Evolutionary conservation across 1,140 invertebrate genomes (phyloP).

Genomic region (Drosophila pruinosa): DNA sequence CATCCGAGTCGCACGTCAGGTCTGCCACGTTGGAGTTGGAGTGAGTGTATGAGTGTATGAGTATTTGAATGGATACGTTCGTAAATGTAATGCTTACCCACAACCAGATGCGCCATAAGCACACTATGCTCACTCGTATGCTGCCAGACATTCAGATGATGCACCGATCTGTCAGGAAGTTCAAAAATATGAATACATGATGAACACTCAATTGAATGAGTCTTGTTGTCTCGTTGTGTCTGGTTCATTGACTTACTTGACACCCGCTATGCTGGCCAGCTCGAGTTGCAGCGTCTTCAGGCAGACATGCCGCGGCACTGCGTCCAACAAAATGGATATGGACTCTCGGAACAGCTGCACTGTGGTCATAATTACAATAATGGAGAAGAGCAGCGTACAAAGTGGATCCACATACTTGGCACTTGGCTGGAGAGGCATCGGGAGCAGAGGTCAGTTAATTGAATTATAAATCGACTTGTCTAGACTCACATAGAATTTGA

Average conservation of each 20-base stretch:
- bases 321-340: constrained; percentile 90
- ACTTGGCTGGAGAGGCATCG: constrained; percentile 84
- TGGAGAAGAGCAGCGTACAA: constrained; percentile 94
- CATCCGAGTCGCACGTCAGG: constrained; percentile 83
- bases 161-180: constrained; percentile 84
- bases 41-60: not conserved
- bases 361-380: constrained; percentile 92
- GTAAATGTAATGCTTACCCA: constrained; percentile 84
- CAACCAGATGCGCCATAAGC: constrained; percentile 89
- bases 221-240: not conserved
- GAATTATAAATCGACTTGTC: constrained; percentile 46
- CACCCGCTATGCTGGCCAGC: constrained; percentile 86
- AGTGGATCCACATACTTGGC: constrained; percentile 93
- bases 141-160: constrained; percentile 92
- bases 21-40: constrained; percentile 82
- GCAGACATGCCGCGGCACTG: constrained; percentile 86
- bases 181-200: not conserved
- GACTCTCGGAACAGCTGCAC: constrained; percentile 90
- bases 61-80: not conserved
- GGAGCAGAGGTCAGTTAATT: constrained; percentile 16
- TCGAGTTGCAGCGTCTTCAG: constrained; percentile 83
- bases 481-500: constrained; percentile 89
- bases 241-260: constrained; percentile 83
- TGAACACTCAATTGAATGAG: not conserved
- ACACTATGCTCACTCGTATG: constrained; percentile 89